Evolutionary conservation across 2,797 vertebrate genomes (phyloP).

Genomic region (Arrhamphus sclerolepis): DNA sequence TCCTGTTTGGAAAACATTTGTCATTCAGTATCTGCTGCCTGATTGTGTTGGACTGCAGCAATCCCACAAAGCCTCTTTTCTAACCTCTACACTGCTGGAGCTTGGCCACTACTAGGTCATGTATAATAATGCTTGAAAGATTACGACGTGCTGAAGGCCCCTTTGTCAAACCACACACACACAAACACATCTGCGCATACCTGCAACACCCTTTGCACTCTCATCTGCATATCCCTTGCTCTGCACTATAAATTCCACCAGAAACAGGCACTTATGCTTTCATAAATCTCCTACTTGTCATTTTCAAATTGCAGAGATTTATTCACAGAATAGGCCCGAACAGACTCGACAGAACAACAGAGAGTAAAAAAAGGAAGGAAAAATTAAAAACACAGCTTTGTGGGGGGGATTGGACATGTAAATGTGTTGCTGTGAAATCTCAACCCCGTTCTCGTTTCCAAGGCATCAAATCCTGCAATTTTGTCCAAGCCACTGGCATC

Average conservation of each 20-base stretch:
- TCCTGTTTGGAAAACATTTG: slow-evolving; percentile 2
- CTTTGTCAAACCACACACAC: slow-evolving; percentile 72
- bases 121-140: slow-evolving; percentile 63
- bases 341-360: slow-evolving; percentile 48
- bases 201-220: slow-evolving; percentile 68
- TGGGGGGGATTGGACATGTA: slow-evolving; percentile 70
- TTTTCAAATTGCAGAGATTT: slow-evolving; percentile 90
- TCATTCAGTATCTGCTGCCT: slow-evolving; percentile 17
- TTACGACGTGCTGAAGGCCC: slow-evolving; percentile 78
- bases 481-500: background rate
- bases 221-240: slow-evolving; percentile 83
- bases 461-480: background rate
- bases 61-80: slow-evolving; percentile 22
- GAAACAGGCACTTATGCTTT: slow-evolving; percentile 82
- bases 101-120: slow-evolving; percentile 30
- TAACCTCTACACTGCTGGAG: slow-evolving; percentile 29
- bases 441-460: background rate
- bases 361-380: background rate
- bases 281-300: slow-evolving; percentile 88
- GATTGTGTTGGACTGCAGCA: slow-evolving; percentile 1
- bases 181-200: slow-evolving; percentile 66
- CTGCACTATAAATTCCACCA: slow-evolving; percentile 80
- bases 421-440: slow-evolving; percentile 83
- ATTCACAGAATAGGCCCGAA: slow-evolving; percentile 83
- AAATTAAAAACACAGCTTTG: slow-evolving; percentile 72